These are phyloP conservation scores for Tenualosa ilisha DNA, from an alignment of 2,797 vertebrate genomes.

Conservation along the genomic window DNA sequence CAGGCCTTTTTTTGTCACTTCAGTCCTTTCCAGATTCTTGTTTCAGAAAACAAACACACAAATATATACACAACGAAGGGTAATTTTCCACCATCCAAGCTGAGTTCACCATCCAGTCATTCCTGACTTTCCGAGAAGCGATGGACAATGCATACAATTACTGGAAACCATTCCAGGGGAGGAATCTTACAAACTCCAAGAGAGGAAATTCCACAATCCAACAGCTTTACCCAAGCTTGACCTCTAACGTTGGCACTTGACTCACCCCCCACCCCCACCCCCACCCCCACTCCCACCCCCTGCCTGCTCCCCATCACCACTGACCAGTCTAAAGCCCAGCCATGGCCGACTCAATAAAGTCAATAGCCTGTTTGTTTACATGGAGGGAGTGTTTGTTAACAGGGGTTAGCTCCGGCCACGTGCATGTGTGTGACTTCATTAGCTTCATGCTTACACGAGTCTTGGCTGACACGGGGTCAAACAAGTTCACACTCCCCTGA, in stretches of 20 bases:
- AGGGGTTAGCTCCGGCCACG: neutral
- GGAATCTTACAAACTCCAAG: slow-evolving; percentile 64
- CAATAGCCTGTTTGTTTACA: neutral
- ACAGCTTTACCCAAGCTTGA: neutral
- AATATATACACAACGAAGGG: neutral
- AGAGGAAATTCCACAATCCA: slow-evolving; percentile 47
- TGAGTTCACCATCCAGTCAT: slow-evolving; percentile 44
- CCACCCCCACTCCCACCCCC: neutral
- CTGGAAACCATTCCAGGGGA: slow-evolving; percentile 68
- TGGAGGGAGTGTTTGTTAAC: neutral
- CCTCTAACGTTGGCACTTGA: neutral
- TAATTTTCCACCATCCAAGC: slow-evolving; percentile 30
- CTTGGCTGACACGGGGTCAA: neutral
- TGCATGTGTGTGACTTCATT: neutral
- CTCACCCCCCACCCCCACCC: neutral
- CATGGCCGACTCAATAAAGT: neutral
- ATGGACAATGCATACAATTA: slow-evolving; percentile 70
- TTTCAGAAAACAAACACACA: slow-evolving; percentile 26
- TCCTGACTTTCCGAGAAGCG: slow-evolving; percentile 48
- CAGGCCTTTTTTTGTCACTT: slow-evolving; percentile 52
- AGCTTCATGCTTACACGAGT: neutral
- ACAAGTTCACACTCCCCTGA: neutral
- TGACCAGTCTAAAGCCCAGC: neutral
- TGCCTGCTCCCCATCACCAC: neutral
- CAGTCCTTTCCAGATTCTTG: slow-evolving; percentile 25